These are phyloP conservation scores for Papilio aristodemus DNA, from an alignment of 1,140 invertebrate species.

Conservation along the genomic window DNA sequence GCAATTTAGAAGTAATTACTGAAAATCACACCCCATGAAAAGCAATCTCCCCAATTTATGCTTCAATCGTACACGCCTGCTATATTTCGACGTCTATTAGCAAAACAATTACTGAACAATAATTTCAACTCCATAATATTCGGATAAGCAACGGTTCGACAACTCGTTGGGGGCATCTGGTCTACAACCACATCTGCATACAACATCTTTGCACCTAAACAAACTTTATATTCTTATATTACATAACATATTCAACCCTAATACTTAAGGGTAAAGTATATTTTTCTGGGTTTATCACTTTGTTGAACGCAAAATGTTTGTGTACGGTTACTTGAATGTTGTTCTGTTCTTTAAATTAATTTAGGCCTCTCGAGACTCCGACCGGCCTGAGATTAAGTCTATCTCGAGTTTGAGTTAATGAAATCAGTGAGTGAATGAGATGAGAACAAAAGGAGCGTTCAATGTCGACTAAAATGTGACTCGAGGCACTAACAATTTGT, in stretches of 20 bases:
- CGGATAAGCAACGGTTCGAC: conserved; percentile 48
- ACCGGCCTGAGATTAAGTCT: conserved; percentile 60
- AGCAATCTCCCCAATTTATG: conserved; percentile 10
- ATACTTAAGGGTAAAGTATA: conserved; percentile 37
- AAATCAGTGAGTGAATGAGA: conserved; percentile 51
- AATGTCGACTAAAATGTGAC: conserved; percentile 25
- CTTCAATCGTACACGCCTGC: conserved; percentile 28
- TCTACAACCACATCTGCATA: conserved; percentile 53
- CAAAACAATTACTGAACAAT: conserved; percentile 67
- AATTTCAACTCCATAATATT: conserved; percentile 56
- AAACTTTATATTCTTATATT: conserved; percentile 32
- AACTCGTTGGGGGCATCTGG: conserved; percentile 69
- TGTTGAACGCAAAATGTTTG: not conserved
- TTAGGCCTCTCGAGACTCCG: conserved; percentile 66
- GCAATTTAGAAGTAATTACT: conserved; percentile 7
- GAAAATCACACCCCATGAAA: conserved; percentile 27
- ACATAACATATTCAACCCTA: conserved; percentile 32
- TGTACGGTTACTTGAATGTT: conserved; percentile 47
- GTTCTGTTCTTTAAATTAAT: conserved; percentile 75
- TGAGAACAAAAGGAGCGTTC: conserved; percentile 25
- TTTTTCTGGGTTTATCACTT: conserved; percentile 32
- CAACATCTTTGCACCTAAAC: conserved; percentile 42
- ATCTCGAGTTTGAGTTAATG: conserved; percentile 54
- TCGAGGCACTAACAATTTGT: conserved; percentile 19
- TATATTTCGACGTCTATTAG: conserved; percentile 54